Conservation (phyloP, 2,888 invertebrate genomes). For the Patella pellucida region DNA sequence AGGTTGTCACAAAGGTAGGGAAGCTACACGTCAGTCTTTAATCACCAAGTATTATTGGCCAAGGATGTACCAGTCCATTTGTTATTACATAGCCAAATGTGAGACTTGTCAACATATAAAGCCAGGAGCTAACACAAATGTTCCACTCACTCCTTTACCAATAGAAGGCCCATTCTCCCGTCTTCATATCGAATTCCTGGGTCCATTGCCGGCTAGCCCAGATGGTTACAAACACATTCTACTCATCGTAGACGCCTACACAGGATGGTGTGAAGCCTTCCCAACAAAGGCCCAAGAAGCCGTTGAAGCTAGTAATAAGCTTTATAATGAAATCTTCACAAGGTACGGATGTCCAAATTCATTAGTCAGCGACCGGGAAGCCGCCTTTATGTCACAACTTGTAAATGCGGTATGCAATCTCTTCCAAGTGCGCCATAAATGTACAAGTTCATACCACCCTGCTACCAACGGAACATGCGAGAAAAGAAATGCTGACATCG, state of each 20-base stretch:
- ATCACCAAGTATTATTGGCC: constrained; percentile 28
- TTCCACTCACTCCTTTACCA: constrained; percentile 32
- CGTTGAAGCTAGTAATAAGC: constrained; percentile 30
- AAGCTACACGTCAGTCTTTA: constrained; percentile 18
- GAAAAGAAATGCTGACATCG: constrained; percentile 34
- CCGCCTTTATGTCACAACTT: constrained; percentile 35
- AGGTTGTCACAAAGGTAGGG: not conserved
- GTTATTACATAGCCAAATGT: constrained; percentile 24
- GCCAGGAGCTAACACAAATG: constrained; percentile 20
- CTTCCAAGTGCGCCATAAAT: constrained; percentile 33
- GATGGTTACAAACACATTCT: constrained; percentile 77
- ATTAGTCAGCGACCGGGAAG: constrained; percentile 39
- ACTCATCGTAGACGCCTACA: constrained; percentile 34
- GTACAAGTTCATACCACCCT: constrained; percentile 39
- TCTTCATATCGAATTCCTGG: constrained; percentile 38
- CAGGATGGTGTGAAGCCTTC: constrained; percentile 39
- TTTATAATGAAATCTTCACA: constrained; percentile 38
- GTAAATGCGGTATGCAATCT: constrained; percentile 38
- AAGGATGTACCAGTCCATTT: constrained; percentile 28
- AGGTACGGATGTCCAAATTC: constrained; percentile 36
- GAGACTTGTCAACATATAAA: constrained; percentile 28
- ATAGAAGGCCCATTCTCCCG: constrained; percentile 24
- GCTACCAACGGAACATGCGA: constrained; percentile 40
- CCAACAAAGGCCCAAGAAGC: constrained; percentile 38
- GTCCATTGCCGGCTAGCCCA: constrained; percentile 25